phyloP scores from a whole-genome alignment of 37 sponge, comb jelly and placozoan species.

The Cladorhizidae sp. region DNA sequence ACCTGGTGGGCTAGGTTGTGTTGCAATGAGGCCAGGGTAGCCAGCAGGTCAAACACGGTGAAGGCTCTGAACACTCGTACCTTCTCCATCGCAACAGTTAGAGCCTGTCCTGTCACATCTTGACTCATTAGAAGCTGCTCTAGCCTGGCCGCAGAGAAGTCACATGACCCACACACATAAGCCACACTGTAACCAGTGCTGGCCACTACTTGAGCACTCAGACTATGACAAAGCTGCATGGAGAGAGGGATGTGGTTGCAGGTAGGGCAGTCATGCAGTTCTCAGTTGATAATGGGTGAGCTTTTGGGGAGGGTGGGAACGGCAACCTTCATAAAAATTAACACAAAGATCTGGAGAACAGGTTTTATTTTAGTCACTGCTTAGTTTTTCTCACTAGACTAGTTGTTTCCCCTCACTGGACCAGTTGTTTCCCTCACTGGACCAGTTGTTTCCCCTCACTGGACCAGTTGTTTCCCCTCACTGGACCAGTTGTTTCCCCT shows the following conservation, averaged over 20 bases:
- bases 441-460: too few species aligned
- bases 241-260: background rate
- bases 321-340: too few species aligned
- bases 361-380: too few species aligned
- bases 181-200: slow-evolving; percentile 31
- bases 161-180: slow-evolving; percentile 24
- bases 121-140: background rate
- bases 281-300: too few species aligned
- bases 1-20: slow-evolving; percentile 22
- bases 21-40: slow-evolving; percentile 12
- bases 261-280: too few species aligned
- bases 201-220: slow-evolving; percentile 4
- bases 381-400: too few species aligned
- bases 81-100: slow-evolving; percentile 25
- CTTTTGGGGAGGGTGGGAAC: too few species aligned
- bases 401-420: too few species aligned
- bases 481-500: too few species aligned
- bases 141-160: slow-evolving; percentile 21
- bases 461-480: too few species aligned
- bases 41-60: slow-evolving; percentile 50
- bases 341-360: too few species aligned
- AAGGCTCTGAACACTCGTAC: slow-evolving; percentile 24
- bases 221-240: slow-evolving; percentile 34
- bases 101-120: background rate
- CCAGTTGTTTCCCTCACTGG: too few species aligned